Evolutionary conservation across 2,888 invertebrate species (phyloP).

Genomic region (Panorpa germanica): DNA sequence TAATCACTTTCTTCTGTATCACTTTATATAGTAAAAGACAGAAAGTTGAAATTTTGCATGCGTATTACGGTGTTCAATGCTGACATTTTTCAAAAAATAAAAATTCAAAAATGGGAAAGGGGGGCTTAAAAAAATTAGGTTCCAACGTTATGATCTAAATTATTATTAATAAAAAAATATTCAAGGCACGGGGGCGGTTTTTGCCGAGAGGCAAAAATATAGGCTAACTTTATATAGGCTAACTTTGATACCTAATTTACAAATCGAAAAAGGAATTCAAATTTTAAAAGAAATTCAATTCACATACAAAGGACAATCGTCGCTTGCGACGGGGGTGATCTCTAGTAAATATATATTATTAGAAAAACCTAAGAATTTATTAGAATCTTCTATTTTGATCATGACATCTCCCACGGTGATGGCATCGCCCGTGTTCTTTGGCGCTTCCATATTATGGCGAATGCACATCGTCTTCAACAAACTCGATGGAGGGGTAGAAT

Average conservation of each 20-base stretch:
- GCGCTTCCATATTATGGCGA: conserved; percentile 38
- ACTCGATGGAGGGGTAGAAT: conserved; percentile 46
- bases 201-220: no score
- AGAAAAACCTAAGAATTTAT: conserved; percentile 15
- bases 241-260: no score
- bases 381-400: conserved; percentile 18
- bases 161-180: no score
- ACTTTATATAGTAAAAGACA: no score
- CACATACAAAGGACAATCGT: background rate
- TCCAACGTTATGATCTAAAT: no score
- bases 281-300: background rate
- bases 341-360: background rate
- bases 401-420: conserved; percentile 35
- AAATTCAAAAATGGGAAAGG: conserved; percentile 21
- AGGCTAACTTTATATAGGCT: no score
- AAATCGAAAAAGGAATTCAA: background rate
- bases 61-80: no score
- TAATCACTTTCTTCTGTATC: conserved; percentile 23
- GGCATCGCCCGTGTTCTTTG: conserved; percentile 28
- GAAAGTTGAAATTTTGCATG: no score
- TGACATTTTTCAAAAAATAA: no score
- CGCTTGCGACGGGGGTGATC: no score
- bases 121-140: no score
- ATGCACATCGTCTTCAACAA: conserved; percentile 54
- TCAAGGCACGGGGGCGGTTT: no score